These are phyloP conservation scores for Rotaria macrura DNA, from an alignment of 2,888 invertebrate species.

Conservation along the genomic window DNA sequence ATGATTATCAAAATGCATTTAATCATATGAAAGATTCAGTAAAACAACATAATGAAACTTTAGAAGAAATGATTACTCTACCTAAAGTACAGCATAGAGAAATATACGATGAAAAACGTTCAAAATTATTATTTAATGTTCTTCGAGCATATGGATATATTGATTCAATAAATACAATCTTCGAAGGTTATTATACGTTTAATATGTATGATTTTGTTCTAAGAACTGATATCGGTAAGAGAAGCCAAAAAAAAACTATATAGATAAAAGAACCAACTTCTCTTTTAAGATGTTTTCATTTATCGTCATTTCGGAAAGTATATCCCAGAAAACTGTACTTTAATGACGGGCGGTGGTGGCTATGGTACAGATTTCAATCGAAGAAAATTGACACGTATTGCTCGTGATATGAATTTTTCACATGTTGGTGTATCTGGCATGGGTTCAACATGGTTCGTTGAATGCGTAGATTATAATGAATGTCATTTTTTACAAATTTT, in stretches of 20 bases:
- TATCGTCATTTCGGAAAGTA: conserved; percentile 23
- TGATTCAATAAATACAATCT: conserved; percentile 27
- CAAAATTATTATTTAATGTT: not conserved
- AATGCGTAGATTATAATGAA: not conserved
- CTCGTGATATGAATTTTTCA: conserved; percentile 21
- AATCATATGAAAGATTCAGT: not conserved
- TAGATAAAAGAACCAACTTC: too few species aligned
- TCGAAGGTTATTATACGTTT: conserved; percentile 23
- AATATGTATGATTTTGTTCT: conserved; percentile 28
- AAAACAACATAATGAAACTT: too few species aligned
- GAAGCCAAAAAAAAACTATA: too few species aligned
- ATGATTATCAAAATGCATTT: not conserved
- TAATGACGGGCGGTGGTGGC: conserved; percentile 27
- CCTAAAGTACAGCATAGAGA: not conserved
- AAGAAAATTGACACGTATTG: conserved; percentile 20
- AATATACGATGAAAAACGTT: not conserved
- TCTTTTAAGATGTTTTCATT: conserved; percentile 22
- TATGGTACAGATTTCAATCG: conserved; percentile 30
- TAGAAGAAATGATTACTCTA: not conserved
- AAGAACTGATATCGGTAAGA: conserved; percentile 19
- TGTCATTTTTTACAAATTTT: too few species aligned
- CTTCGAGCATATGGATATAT: conserved; percentile 23
- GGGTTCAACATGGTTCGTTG: conserved; percentile 28
- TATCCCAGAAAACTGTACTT: conserved; percentile 20
- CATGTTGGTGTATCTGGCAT: conserved; percentile 21